Evolutionary conservation across 2,888 invertebrate species (phyloP).

Genomic region (Acanthosepion lycidas): DNA sequence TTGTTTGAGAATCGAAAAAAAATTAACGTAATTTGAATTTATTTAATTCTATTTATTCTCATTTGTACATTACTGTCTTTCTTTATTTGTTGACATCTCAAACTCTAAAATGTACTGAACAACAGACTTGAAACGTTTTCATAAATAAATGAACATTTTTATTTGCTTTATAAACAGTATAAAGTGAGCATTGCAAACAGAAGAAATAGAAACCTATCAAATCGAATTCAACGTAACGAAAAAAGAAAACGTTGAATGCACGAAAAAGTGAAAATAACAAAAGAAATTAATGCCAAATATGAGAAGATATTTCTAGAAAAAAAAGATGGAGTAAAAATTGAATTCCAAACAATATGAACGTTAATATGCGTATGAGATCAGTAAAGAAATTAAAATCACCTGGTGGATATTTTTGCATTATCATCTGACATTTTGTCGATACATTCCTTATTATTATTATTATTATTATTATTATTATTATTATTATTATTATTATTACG

Average conservation of each 20-base stretch:
- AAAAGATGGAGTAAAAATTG: background rate
- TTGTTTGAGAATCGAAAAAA: background rate
- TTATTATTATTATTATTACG: too few relatives aligned
- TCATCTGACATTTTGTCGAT: too few relatives aligned
- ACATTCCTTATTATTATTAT: too few relatives aligned
- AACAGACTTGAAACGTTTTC: background rate
- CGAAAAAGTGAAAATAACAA: background rate
- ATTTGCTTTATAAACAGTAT: background rate
- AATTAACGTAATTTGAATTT: background rate
- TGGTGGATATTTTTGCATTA: too few relatives aligned
- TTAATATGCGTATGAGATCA: background rate
- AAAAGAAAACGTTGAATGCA: too few relatives aligned
- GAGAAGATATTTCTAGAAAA: background rate
- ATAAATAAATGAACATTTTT: background rate
- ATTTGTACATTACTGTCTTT: background rate
- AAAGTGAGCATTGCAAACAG: too few relatives aligned
- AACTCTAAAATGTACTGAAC: background rate
- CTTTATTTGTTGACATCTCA: background rate
- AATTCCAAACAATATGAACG: background rate
- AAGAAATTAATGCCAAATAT: background rate
- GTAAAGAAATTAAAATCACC: background rate
- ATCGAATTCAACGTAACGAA: too few relatives aligned
- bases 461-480: too few relatives aligned
- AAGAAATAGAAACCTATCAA: background rate
- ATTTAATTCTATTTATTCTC: constrained; percentile 33